phyloP scores from a whole-genome alignment of 2,113 vertebrate genomes.

The Electrona antarctica region DNA sequence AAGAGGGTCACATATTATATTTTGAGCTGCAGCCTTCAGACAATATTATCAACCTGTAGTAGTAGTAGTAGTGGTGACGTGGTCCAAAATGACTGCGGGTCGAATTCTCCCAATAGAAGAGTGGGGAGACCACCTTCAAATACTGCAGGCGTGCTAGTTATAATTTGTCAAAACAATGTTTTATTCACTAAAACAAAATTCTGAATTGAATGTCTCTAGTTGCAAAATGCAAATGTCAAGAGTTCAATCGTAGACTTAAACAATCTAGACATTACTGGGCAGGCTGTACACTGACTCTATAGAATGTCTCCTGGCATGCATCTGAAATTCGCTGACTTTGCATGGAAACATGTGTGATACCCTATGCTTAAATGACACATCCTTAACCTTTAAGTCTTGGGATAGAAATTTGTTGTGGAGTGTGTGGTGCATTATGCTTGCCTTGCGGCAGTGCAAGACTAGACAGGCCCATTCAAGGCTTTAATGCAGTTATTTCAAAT shows the following conservation, averaged over 20 bases:
- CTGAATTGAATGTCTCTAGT: no score
- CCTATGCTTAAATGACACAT: slow-evolving; percentile 33
- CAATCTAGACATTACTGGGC: background rate
- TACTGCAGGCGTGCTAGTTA: no score
- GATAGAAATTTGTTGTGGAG: background rate
- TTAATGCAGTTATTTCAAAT: slow-evolving; percentile 36
- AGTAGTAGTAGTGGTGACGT: no score
- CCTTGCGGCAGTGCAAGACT: slow-evolving; percentile 11
- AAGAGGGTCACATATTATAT: no score
- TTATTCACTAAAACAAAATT: no score
- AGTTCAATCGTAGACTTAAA: slow-evolving; percentile 12
- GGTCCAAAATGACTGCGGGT: no score
- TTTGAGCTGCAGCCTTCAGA: no score
- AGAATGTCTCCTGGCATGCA: background rate
- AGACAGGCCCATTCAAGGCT: slow-evolving; percentile 37
- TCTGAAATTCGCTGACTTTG: background rate
- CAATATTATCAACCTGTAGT: no score
- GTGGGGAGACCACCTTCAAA: no score
- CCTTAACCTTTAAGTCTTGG: background rate
- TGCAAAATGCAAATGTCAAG: no score
- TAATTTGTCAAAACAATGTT: no score
- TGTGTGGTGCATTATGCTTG: background rate
- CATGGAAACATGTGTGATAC: slow-evolving; percentile 33
- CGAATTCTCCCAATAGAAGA: no score
- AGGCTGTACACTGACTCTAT: slow-evolving; percentile 1